Evolutionary conservation across 2,888 invertebrate genomes (phyloP).

Genomic region (Julus scanicus): DNA sequence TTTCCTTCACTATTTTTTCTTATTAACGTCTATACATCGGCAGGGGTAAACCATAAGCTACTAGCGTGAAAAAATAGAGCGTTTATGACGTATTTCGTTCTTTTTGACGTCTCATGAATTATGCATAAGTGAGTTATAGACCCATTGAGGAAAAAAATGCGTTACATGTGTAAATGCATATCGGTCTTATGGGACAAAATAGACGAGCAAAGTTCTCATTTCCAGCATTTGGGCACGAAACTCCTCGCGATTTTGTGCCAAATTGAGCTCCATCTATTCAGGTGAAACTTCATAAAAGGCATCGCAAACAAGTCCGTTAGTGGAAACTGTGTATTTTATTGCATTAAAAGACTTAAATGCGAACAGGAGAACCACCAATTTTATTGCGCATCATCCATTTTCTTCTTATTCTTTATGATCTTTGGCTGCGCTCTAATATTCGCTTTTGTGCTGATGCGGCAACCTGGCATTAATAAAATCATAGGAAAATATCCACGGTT

Average conservation of each 20-base stretch:
- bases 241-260: conserved; percentile 8
- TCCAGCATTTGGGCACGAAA: background rate
- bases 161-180: conserved; percentile 14
- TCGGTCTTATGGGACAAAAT: conserved; percentile 7
- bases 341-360: conserved; percentile 24
- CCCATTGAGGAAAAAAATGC: conserved; percentile 5
- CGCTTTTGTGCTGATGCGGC: background rate
- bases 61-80: background rate
- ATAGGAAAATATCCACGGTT: background rate
- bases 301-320: background rate
- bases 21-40: background rate
- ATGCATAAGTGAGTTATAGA: conserved; percentile 40
- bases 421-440: background rate
- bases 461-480: conserved; percentile 25
- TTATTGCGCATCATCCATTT: background rate
- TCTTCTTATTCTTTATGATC: background rate
- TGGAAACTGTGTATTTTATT: conserved; percentile 6
- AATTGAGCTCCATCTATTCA: background rate
- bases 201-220: background rate
- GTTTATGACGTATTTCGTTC: conserved; percentile 36
- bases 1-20: background rate
- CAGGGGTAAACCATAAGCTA: background rate
- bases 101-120: conserved; percentile 6
- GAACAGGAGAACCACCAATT: background rate
- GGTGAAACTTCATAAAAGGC: background rate